Base-by-base conservation (phyloP, 2,113 vertebrate genomes). In the Caranx ignobilis region DNA sequence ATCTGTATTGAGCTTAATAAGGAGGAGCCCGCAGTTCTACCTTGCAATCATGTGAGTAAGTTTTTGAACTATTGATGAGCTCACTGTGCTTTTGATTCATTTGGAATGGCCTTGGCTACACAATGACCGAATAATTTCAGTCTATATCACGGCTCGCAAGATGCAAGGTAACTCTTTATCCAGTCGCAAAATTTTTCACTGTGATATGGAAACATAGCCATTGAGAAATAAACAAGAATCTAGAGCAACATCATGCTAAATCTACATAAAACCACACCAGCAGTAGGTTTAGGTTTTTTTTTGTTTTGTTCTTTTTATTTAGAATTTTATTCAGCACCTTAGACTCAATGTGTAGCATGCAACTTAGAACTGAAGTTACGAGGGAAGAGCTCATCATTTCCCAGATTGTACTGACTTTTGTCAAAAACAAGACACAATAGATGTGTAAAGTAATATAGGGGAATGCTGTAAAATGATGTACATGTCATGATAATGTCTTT, bases 381-480 rank as follows among this genome's bases (percentile, higher is more conserved):
- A 45, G 82, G 61, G 65, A 63, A n/a, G 83, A 90, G 82, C 76
- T 82, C 86, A 62, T 75, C 83, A 19, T 89, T 94, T 82, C 89
- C 65, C 89, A 71, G 75, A 82, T 90, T 94, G 79, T 91, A 94
- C 92, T 87, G 92, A 87, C 83, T 89, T 87, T 70, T 85, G 81
- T 73, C 70, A 87, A 90, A 80, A 85, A 92, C 75, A 35, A 64
- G 54, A 77, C 65, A 80, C 65, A 64, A 48, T 39, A 69, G 52
- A 70, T 59, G 55, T 95, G 94, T 94, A 91, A 95, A 94, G 84
- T 92, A 91, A 92, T 88, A 45, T 77, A 88, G 18, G 62, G 81
- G 65, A 86, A 91, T 93, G 92, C 91, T 96, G 95, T 96, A 96
- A 93, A 96, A 94, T 94, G 91, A 93, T 96, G 94, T 96, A 95